phyloP scores from a whole-genome alignment of 1,140 invertebrate species.

The Apis florea region DNA sequence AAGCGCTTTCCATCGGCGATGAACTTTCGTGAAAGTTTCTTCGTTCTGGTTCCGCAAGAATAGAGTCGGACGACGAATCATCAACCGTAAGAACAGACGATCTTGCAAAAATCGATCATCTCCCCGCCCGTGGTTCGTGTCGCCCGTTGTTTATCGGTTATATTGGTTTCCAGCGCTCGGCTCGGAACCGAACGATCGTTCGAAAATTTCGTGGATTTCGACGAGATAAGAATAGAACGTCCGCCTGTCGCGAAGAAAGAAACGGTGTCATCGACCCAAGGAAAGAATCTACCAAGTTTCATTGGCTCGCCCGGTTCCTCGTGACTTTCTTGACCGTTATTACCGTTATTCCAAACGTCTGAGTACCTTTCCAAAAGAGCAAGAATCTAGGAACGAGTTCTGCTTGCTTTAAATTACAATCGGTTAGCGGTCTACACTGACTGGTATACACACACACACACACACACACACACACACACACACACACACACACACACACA shows the following conservation, averaged over 20 bases:
- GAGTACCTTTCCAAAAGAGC: slow-evolving; percentile 74
- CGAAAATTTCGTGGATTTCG: background rate
- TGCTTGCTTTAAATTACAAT: slow-evolving; percentile 67
- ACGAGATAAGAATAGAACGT: slow-evolving; percentile 1
- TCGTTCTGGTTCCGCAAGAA: slow-evolving; percentile 21
- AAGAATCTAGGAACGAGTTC: slow-evolving; percentile 74
- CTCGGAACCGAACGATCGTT: background rate
- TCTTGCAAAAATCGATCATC: background rate
- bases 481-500: no score
- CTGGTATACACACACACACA: no score
- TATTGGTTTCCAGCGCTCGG: no score
- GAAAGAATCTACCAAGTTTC: slow-evolving; percentile 49
- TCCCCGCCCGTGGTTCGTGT: background rate
- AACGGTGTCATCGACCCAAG: slow-evolving; percentile 52
- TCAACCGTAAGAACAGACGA: background rate
- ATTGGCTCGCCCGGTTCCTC: slow-evolving; percentile 52
- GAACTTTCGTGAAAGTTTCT: slow-evolving; percentile 50
- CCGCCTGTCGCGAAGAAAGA: slow-evolving; percentile 37
- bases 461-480: no score
- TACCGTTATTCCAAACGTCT: slow-evolving; percentile 73
- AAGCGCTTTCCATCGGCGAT: slow-evolving; percentile 40
- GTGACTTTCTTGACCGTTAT: slow-evolving; percentile 72
- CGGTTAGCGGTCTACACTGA: slow-evolving; percentile 20
- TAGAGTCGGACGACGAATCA: slow-evolving; percentile 15
- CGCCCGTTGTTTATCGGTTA: no score